Evolutionary conservation across 1,140 invertebrate species (phyloP), one percentile per base, ranked within the genome.

Genomic region (Drosophila ironensis): DNA sequence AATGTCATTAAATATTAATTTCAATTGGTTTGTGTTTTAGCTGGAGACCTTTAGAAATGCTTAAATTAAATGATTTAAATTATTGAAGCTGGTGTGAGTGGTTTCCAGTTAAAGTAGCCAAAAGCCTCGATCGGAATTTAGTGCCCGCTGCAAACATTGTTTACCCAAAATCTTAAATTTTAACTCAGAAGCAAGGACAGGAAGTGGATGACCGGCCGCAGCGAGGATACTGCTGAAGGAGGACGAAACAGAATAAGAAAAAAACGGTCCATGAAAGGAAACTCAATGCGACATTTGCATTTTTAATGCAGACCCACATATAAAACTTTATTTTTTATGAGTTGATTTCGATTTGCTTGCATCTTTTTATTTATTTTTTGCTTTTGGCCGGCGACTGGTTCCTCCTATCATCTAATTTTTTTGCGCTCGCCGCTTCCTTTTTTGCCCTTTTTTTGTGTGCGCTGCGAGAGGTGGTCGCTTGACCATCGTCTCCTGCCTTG

Each of bases 221-320:
- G 56, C 30, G 54, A 61, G 54, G 67, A 71, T 40, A 71, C 60
- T 22, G 53, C 57, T 45, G 37, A 53, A 61, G 28, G 28, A 27
- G 16, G 46, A 9, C 52, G 41, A 44, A 50, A 35, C 54, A 35
- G 46, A 46, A 35, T 28, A 38, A 25, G 46, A 41, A 64, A 59
- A 60, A 59, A 41, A 17, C 45, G 38, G 48, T 42, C 30, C 52
- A 51, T 42, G 41, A 72, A 69, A 9, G 60, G 51, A 72, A 84
- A 77, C 44, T 76, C 72, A 68, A 88, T 86, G 80, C 74, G 81
- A 87, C 70, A 89, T 89, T 89, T 88, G 87, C 87, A 89, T 89
- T 89, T 88, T 87, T 88, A 89, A 89, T 89, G 87, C 82, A 89
- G 60, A 88, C 68, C 74, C 82, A 82, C 72, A 80, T 72, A 88